Evolutionary conservation across 2,888 invertebrate species (phyloP).

Genomic region (Neocrepidodera transversa): DNA sequence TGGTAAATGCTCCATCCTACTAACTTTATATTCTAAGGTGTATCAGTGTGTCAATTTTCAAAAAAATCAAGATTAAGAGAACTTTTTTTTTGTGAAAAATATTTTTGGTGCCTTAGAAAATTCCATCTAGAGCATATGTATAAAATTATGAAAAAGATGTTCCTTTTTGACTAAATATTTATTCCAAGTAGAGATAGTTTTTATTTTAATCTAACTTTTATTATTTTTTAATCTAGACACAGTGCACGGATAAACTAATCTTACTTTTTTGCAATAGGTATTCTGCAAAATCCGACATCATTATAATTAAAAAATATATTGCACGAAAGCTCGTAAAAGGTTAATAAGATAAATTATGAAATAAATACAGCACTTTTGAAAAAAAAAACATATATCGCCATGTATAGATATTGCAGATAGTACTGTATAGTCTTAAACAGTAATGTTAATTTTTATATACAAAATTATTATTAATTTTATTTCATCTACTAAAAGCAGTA

Average conservation of each 20-base stretch:
- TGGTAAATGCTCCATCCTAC: too few species aligned
- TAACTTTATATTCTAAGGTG: too few species aligned
- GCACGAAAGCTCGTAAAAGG: not conserved
- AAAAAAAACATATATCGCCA: not conserved
- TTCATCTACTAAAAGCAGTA: not conserved
- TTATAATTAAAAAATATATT: conserved; percentile 17
- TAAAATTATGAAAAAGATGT: too few species aligned
- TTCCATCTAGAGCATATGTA: too few species aligned
- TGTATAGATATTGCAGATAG: not conserved
- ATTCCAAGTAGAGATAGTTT: not conserved
- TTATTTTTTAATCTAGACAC: conserved; percentile 24
- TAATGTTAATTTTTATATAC: not conserved
- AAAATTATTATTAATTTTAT: not conserved
- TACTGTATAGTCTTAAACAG: not conserved
- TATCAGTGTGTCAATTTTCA: too few species aligned
- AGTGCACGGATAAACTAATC: conserved; percentile 25
- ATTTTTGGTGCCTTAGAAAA: too few species aligned
- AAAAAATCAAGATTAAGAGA: too few species aligned
- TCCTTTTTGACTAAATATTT: not conserved
- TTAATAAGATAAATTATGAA: not conserved
- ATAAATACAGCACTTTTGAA: conserved; percentile 2
- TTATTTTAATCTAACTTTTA: conserved; percentile 16
- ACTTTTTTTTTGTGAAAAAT: too few species aligned
- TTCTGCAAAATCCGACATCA: not conserved
- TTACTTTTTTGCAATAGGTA: not conserved